A percentile compares a stretch with the other conserved stretches of the same genome.
Evolutionary conservation across 2,888 invertebrate genomes (phyloP).

Genomic region (Colostygia pectinataria): DNA sequence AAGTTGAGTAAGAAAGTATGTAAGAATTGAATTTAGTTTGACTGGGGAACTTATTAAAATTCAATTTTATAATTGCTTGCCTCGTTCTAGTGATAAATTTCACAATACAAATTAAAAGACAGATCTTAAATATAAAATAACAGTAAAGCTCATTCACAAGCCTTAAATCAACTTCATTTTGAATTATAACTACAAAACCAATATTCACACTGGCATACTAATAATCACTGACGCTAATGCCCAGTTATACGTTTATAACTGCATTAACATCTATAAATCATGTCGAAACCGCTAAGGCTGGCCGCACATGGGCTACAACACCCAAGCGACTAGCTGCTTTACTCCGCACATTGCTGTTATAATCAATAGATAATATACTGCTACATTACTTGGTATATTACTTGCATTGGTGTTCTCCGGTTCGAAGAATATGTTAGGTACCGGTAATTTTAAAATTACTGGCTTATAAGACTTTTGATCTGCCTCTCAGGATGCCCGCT

Average conservation of each 20-base stretch:
- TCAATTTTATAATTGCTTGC: neutral
- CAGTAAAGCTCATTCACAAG: conserved; percentile 10
- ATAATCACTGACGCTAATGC: conserved; percentile 62
- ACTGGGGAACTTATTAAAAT: too few relatives aligned
- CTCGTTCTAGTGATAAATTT: conserved; percentile 7
- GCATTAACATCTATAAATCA: conserved; percentile 68
- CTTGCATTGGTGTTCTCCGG: too few relatives aligned
- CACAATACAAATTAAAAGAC: conserved; percentile 9
- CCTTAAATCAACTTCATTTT: conserved; percentile 20
- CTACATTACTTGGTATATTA: too few relatives aligned
- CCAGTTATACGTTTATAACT: conserved; percentile 51
- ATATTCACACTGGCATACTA: conserved; percentile 52
- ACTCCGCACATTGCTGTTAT: too few relatives aligned
- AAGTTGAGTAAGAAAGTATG: too few relatives aligned
- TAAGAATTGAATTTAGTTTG: neutral
- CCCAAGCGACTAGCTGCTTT: too few relatives aligned
- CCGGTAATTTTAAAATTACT: too few relatives aligned
- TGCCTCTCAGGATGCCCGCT: too few relatives aligned
- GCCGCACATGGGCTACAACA: too few relatives aligned
- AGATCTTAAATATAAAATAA: conserved; percentile 12
- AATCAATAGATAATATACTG: too few relatives aligned
- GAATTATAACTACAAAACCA: conserved; percentile 26
- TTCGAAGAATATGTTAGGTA: too few relatives aligned
- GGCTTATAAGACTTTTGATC: too few relatives aligned
- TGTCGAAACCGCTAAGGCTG: conserved; percentile 54